Evolutionary conservation across 2,113 vertebrate species (phyloP), one percentile per base, ranked within the genome.

Genomic region (Oriolus oriolus): DNA sequence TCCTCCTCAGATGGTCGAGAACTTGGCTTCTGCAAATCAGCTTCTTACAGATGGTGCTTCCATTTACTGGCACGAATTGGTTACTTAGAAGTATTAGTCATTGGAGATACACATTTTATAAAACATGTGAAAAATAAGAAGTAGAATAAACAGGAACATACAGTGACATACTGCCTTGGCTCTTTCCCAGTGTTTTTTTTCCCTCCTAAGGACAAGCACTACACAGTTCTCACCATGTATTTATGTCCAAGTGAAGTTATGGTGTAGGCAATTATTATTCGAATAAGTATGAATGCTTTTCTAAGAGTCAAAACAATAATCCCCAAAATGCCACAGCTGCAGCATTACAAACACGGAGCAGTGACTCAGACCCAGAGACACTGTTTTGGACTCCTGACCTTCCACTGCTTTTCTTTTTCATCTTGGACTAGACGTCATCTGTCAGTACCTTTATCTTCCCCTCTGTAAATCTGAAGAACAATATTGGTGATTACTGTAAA

Each of bases 81-180:
- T 52, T 92, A 79, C 94, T 94, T 64, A 41, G 69, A 95, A 95
- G 89, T 87, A 96, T 97, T 96, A 97, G 94, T 97, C 94, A 97
- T 2, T 93, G 91, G 69, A 95, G 84, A 96, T 69, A 96, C 93
- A 93, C 91, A 64, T 95, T 95, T 91, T 87, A 79, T 82, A 87
- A 92, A 95, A 95, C 45, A 95, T 92, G 96, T 75, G 93, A 95
- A 91, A 96, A 95, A 91, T 89, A 97, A 95, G 65, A 87, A 92
- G 69, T 27, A 87, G 95, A 95, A 97, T 92, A 96, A 97, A 97
- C 96, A 95, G 91, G 96, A 90, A 96, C 94, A 87, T 68, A 84
- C 49, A 96, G 86, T 84, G 84, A 92, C 89, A 95, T 73, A 63
- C 77, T 69, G 87, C 77, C 65, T 96, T 89, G 91, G 93, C 91